These are phyloP conservation scores for Tupiocoris notatus DNA, from an alignment of 2,888 invertebrate species.

Conservation along the genomic window DNA sequence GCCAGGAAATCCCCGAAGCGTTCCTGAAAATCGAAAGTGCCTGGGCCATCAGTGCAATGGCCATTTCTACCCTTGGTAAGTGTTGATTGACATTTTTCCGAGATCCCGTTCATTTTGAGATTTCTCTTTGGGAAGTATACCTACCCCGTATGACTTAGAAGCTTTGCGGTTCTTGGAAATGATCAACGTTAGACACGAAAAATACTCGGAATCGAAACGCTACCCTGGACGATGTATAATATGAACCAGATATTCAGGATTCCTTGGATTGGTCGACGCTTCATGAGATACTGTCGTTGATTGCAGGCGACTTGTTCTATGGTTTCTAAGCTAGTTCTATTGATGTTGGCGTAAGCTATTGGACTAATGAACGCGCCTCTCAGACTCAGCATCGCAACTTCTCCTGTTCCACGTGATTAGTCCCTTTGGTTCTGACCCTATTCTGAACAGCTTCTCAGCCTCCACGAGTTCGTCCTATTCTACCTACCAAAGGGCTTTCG, in stretches of 20 bases:
- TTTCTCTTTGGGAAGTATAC: too few relatives aligned
- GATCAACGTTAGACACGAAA: too few relatives aligned
- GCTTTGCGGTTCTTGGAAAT: too few relatives aligned
- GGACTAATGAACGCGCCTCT: conserved; percentile 6
- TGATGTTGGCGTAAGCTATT: conserved; percentile 6
- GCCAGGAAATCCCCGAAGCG: conserved; percentile 71
- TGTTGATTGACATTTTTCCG: too few relatives aligned
- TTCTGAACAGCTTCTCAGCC: not conserved
- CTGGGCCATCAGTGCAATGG: conserved; percentile 86
- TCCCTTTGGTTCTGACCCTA: not conserved
- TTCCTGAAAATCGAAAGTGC: conserved; percentile 78
- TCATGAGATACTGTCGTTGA: too few relatives aligned
- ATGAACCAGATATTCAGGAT: too few relatives aligned
- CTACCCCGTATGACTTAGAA: not conserved
- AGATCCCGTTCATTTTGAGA: too few relatives aligned
- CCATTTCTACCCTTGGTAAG: conserved; percentile 73
- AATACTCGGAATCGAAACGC: too few relatives aligned
- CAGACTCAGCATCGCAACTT: not conserved
- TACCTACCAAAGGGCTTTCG: not conserved
- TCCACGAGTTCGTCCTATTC: too few relatives aligned
- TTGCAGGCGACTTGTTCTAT: not conserved
- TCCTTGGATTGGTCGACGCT: too few relatives aligned
- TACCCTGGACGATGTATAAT: too few relatives aligned
- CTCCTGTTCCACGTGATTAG: conserved; percentile 4
- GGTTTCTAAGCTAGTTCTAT: not conserved